A percentile compares a stretch with the other conserved stretches of the same genome.
These are phyloP conservation scores for Tridacna gigas DNA, from an alignment of 2,888 invertebrate genomes.

Conservation along the genomic window DNA sequence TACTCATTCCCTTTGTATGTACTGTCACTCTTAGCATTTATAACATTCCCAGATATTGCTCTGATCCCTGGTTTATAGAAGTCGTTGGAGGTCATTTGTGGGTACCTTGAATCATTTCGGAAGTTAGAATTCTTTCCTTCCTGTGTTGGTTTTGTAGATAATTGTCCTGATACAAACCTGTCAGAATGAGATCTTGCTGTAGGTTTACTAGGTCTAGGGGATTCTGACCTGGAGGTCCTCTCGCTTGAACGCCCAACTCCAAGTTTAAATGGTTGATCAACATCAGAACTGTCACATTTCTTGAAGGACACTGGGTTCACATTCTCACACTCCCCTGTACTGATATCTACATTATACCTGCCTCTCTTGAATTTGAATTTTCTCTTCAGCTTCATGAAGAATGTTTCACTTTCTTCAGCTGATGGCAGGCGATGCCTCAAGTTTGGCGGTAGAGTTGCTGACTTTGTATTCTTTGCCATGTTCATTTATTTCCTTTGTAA, in stretches of 20 bases:
- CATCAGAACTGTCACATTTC: conserved; percentile 44
- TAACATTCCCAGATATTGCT: too few relatives aligned
- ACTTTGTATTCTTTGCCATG: conserved; percentile 53
- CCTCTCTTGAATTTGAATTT: conserved; percentile 51
- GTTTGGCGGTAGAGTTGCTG: conserved; percentile 57
- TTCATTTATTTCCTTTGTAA: neutral
- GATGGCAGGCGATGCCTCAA: conserved; percentile 36
- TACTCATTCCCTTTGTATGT: conserved; percentile 50
- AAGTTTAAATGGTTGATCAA: conserved; percentile 37
- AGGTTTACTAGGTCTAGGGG: conserved; percentile 44
- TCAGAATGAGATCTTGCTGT: conserved; percentile 35
- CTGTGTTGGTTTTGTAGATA: conserved; percentile 4
- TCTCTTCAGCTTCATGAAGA: conserved; percentile 54
- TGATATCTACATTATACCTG: conserved; percentile 55
- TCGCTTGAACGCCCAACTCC: conserved; percentile 24
- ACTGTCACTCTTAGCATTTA: neutral
- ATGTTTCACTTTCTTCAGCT: conserved; percentile 45
- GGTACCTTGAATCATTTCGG: conserved; percentile 9
- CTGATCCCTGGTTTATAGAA: neutral
- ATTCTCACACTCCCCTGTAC: conserved; percentile 62
- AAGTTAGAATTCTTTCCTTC: conserved; percentile 24
- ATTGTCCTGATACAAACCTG: conserved; percentile 3
- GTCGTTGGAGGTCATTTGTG: conserved; percentile 13
- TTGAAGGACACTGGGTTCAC: conserved; percentile 55
- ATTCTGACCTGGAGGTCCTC: conserved; percentile 29